Evolutionary conservation across 2,888 invertebrate genomes (phyloP), one percentile per base, ranked within the genome.

Genomic region (Heliconius erato): DNA sequence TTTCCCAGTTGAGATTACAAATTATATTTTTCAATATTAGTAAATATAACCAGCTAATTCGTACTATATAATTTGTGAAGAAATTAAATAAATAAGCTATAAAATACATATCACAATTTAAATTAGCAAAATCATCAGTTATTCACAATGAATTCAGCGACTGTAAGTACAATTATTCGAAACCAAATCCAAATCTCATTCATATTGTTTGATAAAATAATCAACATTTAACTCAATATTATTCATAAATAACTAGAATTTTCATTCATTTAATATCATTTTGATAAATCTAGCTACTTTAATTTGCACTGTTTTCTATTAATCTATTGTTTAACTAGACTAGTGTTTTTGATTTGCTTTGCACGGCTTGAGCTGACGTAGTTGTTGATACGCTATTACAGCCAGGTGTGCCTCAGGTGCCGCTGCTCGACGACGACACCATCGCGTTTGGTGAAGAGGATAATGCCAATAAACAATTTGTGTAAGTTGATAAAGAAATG

Each of bases 391-490:
- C 91, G 87, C 89, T 89, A 94, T 96, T 95, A 96, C 96, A 96
- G 95, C 94, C 95, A 84, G 93, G 92, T 94, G 94, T 96, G 94
- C 96, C 96, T 81, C 95, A 98, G 98, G 97, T 98, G 96, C 98
- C 99, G 91, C 95, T 98, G 88, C 96, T 98, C 90, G 98, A 98
- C 88, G 98, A 98, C 90, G 98, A 98, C 93, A 98, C 98, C 49
- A 96, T 98, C 86, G 98, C 98, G 72, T 98, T 98, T 89, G 98
- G 98, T 0, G 98, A 98, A 86, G 98, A 98, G 92, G 98, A 98
- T 88, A 97, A 97, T 80, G 94, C 94, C 35, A 91, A 89, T 82
- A 96, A 96, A 86, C 92, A 92, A 84, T 95, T 95, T 90, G 93
- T 95, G 96, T 96, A 86, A 95, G 95, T 94, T 68, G 4, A 26